Evolutionary conservation across 2,113 vertebrate species (phyloP).

Genomic region (Pedionomus torquatus): DNA sequence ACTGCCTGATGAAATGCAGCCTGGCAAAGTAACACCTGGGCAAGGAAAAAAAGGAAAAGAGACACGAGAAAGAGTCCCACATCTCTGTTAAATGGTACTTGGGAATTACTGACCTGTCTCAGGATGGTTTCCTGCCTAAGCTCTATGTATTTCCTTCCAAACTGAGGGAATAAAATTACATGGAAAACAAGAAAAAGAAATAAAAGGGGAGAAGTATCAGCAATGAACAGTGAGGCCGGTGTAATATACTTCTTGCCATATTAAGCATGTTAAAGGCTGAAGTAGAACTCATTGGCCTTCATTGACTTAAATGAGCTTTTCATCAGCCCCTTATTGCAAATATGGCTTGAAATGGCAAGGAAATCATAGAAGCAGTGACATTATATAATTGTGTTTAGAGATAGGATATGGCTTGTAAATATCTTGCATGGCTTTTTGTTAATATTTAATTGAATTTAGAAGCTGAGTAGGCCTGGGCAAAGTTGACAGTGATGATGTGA

Average conservation of each 20-base stretch:
- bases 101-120: not conserved
- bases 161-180: not conserved
- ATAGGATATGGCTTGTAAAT: not conserved
- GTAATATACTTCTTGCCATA: not conserved
- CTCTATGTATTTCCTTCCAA: not conserved
- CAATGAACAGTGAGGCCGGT: not conserved
- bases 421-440: not conserved
- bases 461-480: not conserved
- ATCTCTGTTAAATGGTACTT: not conserved
- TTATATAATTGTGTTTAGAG: not conserved
- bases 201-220: not conserved
- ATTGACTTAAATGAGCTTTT: conserved; percentile 15
- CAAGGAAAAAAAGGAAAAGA: not conserved
- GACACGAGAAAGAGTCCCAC: not conserved
- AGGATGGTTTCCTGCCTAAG: not conserved
- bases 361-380: not conserved
- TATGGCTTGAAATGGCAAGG: not conserved
- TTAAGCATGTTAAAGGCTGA: not conserved
- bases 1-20: not conserved
- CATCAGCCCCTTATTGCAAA: not conserved
- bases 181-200: not conserved
- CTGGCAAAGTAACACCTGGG: not conserved
- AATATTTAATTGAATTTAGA: conserved; percentile 4
- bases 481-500: not conserved
- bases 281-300: not conserved